phyloP scores from a whole-genome alignment of 2,113 vertebrate genomes.

The Burhinus bistriatus region DNA sequence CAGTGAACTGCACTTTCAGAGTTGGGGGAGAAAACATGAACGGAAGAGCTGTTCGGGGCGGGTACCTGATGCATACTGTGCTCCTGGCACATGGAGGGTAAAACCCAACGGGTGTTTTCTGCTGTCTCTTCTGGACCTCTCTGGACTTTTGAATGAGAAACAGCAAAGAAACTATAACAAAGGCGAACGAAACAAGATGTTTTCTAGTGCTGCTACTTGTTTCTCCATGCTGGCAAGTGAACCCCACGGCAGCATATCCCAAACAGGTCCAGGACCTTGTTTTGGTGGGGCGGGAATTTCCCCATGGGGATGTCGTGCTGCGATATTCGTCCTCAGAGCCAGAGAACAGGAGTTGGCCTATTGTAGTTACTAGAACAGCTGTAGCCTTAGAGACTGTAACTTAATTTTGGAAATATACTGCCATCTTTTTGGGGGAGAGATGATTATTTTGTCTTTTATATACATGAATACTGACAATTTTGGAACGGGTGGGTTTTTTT shows the following conservation, averaged over 20 bases:
- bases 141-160: background rate
- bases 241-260: background rate
- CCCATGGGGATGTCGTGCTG: fast-evolving
- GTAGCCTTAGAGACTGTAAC: background rate
- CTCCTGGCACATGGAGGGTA: fast-evolving
- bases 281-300: background rate
- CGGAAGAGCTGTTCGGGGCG: background rate
- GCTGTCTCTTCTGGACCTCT: background rate
- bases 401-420: background rate
- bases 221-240: background rate
- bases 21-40: background rate
- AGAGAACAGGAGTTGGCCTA: background rate
- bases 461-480: background rate
- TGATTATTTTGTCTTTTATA: background rate
- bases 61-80: fast-evolving
- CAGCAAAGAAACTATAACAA: background rate
- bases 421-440: background rate
- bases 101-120: background rate
- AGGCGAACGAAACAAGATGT: background rate
- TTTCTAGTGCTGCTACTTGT: background rate
- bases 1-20: background rate
- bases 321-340: background rate
- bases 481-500: background rate
- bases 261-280: background rate
- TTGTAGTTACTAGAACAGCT: background rate